Evolutionary conservation across 2,113 vertebrate species (phyloP).

Genomic region (Eublepharis macularius): DNA sequence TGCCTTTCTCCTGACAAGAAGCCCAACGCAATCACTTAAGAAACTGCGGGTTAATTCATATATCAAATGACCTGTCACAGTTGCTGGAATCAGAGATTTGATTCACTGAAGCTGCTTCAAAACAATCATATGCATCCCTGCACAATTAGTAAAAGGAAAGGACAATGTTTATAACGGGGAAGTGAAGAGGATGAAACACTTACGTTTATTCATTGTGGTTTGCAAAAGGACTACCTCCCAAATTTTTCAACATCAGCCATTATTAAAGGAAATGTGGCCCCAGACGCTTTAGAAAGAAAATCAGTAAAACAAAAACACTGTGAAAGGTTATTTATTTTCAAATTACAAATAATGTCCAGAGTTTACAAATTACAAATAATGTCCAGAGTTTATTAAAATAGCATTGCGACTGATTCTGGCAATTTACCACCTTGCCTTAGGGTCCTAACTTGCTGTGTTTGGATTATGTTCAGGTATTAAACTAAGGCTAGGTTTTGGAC

Average conservation of each 20-base stretch:
- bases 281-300: background rate
- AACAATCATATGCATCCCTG: background rate
- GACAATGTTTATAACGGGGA: background rate
- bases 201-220: too few species aligned
- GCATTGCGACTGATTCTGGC: background rate
- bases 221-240: background rate
- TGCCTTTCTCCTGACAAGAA: conserved; percentile 31
- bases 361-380: background rate
- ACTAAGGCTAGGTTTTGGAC: conserved; percentile 22
- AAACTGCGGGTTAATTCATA: background rate
- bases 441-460: conserved; percentile 11
- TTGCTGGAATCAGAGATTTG: fast-evolving
- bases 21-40: conserved; percentile 42
- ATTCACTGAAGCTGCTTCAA: background rate
- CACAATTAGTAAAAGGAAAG: fast-evolving
- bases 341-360: background rate
- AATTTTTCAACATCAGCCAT: background rate
- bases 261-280: background rate
- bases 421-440: background rate
- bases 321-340: background rate
- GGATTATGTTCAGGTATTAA: background rate
- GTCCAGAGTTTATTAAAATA: background rate
- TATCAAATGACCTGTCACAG: background rate
- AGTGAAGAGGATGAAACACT: too few species aligned
- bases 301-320: too few species aligned